Base-by-base conservation (phyloP, 2,888 invertebrate genomes). In the Apamea monoglypha region DNA sequence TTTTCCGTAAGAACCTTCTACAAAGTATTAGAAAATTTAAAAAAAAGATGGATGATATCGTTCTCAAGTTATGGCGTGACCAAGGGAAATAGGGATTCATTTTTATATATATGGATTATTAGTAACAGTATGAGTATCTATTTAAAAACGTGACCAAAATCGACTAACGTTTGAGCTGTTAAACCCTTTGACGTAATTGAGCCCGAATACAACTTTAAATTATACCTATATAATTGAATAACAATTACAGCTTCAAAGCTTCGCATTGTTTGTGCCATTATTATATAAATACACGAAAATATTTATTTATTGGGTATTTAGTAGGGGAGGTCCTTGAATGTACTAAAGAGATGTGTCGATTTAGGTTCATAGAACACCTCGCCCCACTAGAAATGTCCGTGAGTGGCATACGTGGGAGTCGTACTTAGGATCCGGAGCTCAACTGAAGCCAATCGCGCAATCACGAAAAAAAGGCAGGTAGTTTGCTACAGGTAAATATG, bases 221-320 rank as follows among this genome's bases (percentile, higher is more conserved):
- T 44, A 36, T n/a, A n/a, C n/a, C n/a, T n/a, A n/a, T 44, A 53
- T 61, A 53, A 81, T 63, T 63, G 18, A 6, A 5, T 25, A 81
- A 74, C 32, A 79, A 44, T 44, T 63, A 63, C 53, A 53, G 16
- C 18, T 32, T 25, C 14, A 44, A 76, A 77, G 32, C 50, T 69
- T 80, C 47, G 40, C 21, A 81, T 53, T 74, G 61, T 53, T 63
- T 18, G 10, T 80, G 25, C 18, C 6, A 47, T 47, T 79, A 69
- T 14, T 73, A 32, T 4, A 53, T 36, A 66, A 56, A 36, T 59
- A 44, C 36, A 67, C 5, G n/a, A 36, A 5, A 21, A 21, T 66
- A 56, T 79, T 36, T 16, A 64, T 67, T 25, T 80, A 47, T 69
- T 53, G 8, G 21, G 21, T 53, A 50, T 50, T 25, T 25, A 47